These are phyloP conservation scores for Mechanitis mazaeus DNA, from an alignment of 2,888 invertebrate genomes.

Conservation along the genomic window DNA sequence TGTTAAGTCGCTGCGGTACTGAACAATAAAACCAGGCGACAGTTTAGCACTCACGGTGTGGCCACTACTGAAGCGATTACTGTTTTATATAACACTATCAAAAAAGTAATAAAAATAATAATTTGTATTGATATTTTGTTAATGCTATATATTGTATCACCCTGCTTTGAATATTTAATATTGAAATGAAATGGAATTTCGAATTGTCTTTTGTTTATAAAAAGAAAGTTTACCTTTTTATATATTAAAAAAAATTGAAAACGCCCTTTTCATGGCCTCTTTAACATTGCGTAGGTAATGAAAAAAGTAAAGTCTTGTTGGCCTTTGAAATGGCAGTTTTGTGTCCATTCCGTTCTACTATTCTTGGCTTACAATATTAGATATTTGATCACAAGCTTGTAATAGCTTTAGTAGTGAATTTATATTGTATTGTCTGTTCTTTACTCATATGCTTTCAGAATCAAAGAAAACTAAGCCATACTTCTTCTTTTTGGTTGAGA, in stretches of 20 bases:
- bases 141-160: too few species aligned
- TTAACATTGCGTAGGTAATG: conserved; percentile 57
- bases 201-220: too few species aligned
- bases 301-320: conserved; percentile 62
- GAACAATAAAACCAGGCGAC: conserved; percentile 60
- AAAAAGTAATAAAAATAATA: too few species aligned
- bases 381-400: conserved; percentile 10
- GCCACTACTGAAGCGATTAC: conserved; percentile 34
- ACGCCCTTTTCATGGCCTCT: conserved; percentile 37
- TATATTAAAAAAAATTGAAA: neutral
- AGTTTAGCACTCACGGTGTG: conserved; percentile 48
- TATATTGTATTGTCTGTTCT: neutral
- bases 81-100: neutral
- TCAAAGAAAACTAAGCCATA: too few species aligned
- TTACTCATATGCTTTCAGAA: too few species aligned
- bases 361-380: conserved; percentile 34
- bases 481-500: too few species aligned
- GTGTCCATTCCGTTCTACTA: conserved; percentile 44
- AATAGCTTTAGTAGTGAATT: neutral
- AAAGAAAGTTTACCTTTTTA: too few species aligned
- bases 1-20: conserved; percentile 53
- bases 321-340: conserved; percentile 44
- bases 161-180: too few species aligned
- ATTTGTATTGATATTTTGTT: too few species aligned
- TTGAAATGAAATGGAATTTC: too few species aligned